These are phyloP conservation scores for Latrodectus geometricus DNA, from an alignment of 1,140 invertebrate species.

Conservation along the genomic window DNA sequence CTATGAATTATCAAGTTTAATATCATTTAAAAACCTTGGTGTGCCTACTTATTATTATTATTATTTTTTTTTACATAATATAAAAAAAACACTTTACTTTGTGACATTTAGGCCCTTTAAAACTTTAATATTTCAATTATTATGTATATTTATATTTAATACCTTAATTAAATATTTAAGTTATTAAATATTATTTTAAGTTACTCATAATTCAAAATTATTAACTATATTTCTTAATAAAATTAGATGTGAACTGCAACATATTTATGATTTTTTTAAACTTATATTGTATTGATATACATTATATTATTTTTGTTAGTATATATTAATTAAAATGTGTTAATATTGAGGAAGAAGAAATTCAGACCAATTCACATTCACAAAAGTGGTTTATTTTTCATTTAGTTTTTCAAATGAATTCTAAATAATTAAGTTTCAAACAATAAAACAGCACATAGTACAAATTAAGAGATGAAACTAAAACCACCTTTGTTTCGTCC, in stretches of 20 bases:
- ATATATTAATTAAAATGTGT: background rate
- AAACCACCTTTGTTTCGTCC: constrained; percentile 61
- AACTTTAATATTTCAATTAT: too few species aligned
- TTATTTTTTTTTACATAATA: too few species aligned
- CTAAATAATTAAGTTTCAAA: constrained; percentile 58
- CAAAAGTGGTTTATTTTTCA: constrained; percentile 61
- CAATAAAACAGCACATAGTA: constrained; percentile 54
- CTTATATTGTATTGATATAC: too few species aligned
- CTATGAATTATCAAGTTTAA: too few species aligned
- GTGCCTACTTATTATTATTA: too few species aligned
- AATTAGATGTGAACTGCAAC: background rate
- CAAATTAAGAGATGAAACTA: constrained; percentile 60
- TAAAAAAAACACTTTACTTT: too few species aligned
- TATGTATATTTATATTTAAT: too few species aligned
- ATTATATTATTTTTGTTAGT: too few species aligned
- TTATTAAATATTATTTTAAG: too few species aligned
- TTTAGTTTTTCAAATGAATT: constrained; percentile 40
- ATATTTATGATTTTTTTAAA: background rate
- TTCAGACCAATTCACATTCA: constrained; percentile 26
- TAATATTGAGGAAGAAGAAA: background rate
- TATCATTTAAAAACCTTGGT: too few species aligned
- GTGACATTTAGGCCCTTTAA: too few species aligned
- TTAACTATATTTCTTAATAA: background rate
- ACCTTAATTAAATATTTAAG: too few species aligned
- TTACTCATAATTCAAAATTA: background rate